These are phyloP conservation scores for Pomacea canaliculata DNA, from an alignment of 2,888 invertebrate species.

Conservation along the genomic window DNA sequence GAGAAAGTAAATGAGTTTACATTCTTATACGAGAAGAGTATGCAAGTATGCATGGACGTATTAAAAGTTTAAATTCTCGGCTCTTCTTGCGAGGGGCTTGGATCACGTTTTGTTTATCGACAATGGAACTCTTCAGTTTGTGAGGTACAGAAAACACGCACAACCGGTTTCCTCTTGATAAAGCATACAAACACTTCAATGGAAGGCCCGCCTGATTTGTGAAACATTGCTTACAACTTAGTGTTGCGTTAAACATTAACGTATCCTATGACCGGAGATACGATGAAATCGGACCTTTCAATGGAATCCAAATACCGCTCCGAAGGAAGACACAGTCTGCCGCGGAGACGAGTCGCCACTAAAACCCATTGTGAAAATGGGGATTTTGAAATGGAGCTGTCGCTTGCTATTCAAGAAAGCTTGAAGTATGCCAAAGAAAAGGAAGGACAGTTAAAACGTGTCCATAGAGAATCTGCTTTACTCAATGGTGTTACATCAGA, in stretches of 20 bases:
- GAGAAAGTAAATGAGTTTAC: no score
- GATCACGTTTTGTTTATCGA: neutral
- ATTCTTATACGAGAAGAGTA: neutral
- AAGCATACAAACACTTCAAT: neutral
- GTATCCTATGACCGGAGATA: slow-evolving; percentile 19
- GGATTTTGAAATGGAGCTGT: slow-evolving; percentile 53
- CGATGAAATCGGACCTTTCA: slow-evolving; percentile 45
- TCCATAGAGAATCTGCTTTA: slow-evolving; percentile 33
- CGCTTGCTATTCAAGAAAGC: slow-evolving; percentile 58
- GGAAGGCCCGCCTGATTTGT: slow-evolving; percentile 1
- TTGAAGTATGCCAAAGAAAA: slow-evolving; percentile 52
- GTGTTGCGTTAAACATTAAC: neutral
- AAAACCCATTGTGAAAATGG: slow-evolving; percentile 52
- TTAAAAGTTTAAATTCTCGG: neutral
- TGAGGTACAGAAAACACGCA: neutral
- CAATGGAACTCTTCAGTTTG: neutral
- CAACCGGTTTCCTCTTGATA: neutral
- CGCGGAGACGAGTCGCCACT: slow-evolving; percentile 48
- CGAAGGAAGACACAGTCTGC: slow-evolving; percentile 42
- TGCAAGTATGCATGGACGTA: neutral
- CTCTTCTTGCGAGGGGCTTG: neutral
- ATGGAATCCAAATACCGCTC: slow-evolving; percentile 44
- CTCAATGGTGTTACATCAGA: slow-evolving; percentile 24
- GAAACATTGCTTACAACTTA: neutral
- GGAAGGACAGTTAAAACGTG: slow-evolving; percentile 36